A percentile compares a stretch with the other conserved stretches of the same genome.
Evolutionary conservation across 2,113 vertebrate species (phyloP).

Genomic region (Tragelaphus buxtoni): DNA sequence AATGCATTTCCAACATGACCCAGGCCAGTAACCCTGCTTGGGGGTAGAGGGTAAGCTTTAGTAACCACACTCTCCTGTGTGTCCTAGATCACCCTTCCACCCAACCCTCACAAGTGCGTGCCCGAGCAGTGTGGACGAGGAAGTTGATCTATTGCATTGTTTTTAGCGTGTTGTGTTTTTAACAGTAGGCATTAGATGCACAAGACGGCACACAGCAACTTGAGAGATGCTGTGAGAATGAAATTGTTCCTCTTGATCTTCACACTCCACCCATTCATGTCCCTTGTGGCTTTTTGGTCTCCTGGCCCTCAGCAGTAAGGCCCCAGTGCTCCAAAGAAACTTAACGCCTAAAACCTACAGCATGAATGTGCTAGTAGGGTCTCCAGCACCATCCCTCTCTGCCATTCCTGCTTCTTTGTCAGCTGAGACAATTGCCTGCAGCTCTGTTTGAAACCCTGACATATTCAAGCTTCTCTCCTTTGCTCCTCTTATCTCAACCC

Average conservation of each 20-base stretch:
- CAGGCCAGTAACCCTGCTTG: not conserved
- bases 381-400: not conserved
- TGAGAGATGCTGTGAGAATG: not conserved
- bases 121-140: not conserved
- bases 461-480: not conserved
- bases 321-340: not conserved
- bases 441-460: not conserved
- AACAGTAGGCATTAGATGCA: not conserved
- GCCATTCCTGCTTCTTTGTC: not conserved
- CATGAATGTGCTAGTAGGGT: not conserved
- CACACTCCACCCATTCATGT: accelerated
- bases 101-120: not conserved
- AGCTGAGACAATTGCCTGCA: not conserved
- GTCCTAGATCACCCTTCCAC: not conserved
- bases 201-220: not conserved
- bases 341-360: not conserved
- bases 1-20: not conserved
- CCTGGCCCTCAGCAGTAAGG: not conserved
- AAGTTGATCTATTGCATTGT: not conserved
- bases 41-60: not conserved
- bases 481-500: not conserved
- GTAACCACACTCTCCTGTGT: not conserved
- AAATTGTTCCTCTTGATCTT: not conserved
- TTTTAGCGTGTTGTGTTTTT: not conserved
- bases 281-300: not conserved